Evolutionary conservation across 2,113 vertebrate genomes (phyloP).

Genomic region (Catharus bicknelli): DNA sequence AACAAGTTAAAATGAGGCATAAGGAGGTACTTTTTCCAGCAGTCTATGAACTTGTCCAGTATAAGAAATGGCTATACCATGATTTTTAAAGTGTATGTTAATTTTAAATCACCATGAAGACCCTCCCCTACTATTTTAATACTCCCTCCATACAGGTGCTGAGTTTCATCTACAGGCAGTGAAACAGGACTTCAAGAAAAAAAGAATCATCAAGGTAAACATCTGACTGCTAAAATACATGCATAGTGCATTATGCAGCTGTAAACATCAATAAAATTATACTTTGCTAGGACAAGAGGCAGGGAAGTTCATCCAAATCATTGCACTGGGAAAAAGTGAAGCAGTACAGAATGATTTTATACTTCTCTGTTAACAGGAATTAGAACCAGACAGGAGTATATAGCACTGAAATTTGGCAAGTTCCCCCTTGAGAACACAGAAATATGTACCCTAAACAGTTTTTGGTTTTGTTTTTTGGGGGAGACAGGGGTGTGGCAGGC

Average conservation of each 20-base stretch:
- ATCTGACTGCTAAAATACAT: neutral
- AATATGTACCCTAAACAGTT: neutral
- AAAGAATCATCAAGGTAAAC: neutral
- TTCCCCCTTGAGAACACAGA: neutral
- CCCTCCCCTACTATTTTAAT: neutral
- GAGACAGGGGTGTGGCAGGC: rapidly evolving
- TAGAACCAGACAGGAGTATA: neutral
- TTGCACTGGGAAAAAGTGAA: neutral
- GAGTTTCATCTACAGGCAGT: neutral
- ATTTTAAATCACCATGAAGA: neutral
- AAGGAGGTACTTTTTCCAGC: neutral
- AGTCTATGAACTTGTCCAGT: neutral
- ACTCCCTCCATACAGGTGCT: neutral
- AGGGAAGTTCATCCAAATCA: neutral
- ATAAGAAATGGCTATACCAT: neutral
- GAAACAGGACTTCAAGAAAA: neutral
- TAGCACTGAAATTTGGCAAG: neutral
- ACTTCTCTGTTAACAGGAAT: neutral
- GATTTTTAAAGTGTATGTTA: neutral
- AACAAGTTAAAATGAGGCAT: neutral
- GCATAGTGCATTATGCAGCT: neutral
- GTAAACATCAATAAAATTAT: neutral
- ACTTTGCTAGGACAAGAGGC: neutral
- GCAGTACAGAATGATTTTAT: neutral
- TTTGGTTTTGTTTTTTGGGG: neutral